A percentile compares a stretch with the other conserved stretches of the same genome.
Conservation (phyloP, 2,888 invertebrate species). For the Trichopoda pennipes region DNA sequence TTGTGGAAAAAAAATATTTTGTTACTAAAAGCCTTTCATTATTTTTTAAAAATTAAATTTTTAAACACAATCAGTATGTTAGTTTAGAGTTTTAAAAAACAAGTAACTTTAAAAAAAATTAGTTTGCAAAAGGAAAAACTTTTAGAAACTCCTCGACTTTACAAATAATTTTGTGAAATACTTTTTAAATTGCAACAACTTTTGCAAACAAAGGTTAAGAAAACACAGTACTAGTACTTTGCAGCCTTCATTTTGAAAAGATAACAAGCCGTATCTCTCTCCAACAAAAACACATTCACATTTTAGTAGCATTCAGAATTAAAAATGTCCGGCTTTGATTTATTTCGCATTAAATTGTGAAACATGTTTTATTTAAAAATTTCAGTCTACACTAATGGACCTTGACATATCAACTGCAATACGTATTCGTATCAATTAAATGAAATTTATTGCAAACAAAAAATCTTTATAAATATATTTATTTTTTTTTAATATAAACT, state of each 20-base stretch:
- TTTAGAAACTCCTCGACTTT: too few relatives aligned
- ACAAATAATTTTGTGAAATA: too few relatives aligned
- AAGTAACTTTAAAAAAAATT: too few relatives aligned
- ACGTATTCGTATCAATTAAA: slow-evolving; percentile 68
- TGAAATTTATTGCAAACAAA: slow-evolving; percentile 66
- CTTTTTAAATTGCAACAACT: too few relatives aligned
- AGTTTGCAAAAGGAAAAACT: too few relatives aligned
- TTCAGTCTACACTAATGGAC: slow-evolving; percentile 59
- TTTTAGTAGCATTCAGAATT: slow-evolving; percentile 19
- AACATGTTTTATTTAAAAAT: slow-evolving; percentile 60
- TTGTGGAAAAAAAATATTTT: too few relatives aligned
- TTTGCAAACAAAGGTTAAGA: too few relatives aligned
- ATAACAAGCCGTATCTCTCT: not conserved
- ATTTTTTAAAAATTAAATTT: too few relatives aligned
- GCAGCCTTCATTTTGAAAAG: not conserved
- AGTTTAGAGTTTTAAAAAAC: too few relatives aligned
- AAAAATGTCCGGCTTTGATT: slow-evolving; percentile 56
- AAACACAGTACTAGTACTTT: too few relatives aligned
- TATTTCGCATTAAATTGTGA: slow-evolving; percentile 62
- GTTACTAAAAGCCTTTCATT: too few relatives aligned
- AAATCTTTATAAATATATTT: slow-evolving; percentile 48
- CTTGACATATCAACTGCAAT: slow-evolving; percentile 69
- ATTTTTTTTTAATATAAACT: slow-evolving; percentile 27
- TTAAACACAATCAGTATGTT: too few relatives aligned
- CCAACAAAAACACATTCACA: not conserved